Evolutionary conservation across 92 coral and sea anemone genomes (phyloP).

Genomic region (Parazoanthus swiftii): DNA sequence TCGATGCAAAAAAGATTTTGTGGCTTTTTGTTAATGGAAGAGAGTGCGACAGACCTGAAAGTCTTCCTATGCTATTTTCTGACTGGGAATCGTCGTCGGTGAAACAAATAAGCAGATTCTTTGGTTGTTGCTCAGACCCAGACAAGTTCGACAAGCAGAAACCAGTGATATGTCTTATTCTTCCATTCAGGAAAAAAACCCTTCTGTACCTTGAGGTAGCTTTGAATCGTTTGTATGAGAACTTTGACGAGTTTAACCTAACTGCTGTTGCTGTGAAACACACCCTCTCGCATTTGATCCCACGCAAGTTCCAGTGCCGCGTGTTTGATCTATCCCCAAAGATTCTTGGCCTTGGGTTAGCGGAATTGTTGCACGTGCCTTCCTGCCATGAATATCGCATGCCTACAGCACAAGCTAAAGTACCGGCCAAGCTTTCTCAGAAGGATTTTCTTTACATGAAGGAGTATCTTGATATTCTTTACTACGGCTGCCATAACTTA

Average conservation of each 20-base stretch:
- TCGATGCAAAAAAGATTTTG: slow-evolving; percentile 73
- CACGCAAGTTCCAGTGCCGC: slow-evolving; percentile 28
- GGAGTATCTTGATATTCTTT: slow-evolving; percentile 71
- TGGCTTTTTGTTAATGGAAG: slow-evolving; percentile 92
- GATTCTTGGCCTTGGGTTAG: slow-evolving; percentile 62
- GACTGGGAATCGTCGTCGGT: slow-evolving; percentile 77
- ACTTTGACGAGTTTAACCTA: slow-evolving; percentile 66
- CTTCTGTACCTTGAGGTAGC: slow-evolving; percentile 67
- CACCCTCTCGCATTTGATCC: slow-evolving; percentile 30
- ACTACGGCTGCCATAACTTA: slow-evolving; percentile 71
- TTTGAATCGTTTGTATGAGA: slow-evolving; percentile 66
- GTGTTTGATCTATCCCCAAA: slow-evolving; percentile 53
- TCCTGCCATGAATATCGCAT: slow-evolving; percentile 54
- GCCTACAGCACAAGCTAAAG: slow-evolving; percentile 75
- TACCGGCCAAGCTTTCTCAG: slow-evolving; percentile 51
- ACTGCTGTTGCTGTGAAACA: slow-evolving; percentile 57
- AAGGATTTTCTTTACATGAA: slow-evolving; percentile 66
- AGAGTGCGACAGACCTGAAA: slow-evolving; percentile 61
- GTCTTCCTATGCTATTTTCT: slow-evolving; percentile 50
- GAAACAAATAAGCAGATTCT: slow-evolving; percentile 65
- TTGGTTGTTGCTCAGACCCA: slow-evolving; percentile 80
- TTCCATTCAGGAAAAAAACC: slow-evolving; percentile 60
- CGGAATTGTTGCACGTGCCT: slow-evolving; percentile 40
- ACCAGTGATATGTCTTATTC: slow-evolving; percentile 73
- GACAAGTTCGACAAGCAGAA: slow-evolving; percentile 84